Conservation (phyloP, 2,113 vertebrate species). For the Zapornia atra region DNA sequence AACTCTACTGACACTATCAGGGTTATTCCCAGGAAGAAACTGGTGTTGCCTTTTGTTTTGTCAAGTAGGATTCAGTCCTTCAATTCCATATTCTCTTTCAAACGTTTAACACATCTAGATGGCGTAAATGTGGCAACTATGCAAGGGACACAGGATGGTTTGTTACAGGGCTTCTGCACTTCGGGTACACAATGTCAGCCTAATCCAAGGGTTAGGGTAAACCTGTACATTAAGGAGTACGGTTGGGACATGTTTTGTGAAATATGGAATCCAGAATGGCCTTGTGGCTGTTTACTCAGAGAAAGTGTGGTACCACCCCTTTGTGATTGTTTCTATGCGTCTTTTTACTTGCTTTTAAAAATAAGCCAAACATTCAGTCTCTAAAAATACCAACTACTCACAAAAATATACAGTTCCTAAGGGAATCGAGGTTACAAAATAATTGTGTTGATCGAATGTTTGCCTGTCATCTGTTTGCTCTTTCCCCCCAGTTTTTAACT, state of each 20-base stretch:
- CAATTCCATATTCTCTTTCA: background rate
- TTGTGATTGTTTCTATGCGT: background rate
- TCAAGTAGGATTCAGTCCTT: background rate
- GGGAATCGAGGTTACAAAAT: background rate
- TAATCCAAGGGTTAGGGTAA: background rate
- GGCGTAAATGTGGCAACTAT: background rate
- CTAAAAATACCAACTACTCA: background rate
- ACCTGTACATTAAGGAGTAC: background rate
- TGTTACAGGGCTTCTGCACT: background rate
- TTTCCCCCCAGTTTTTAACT: background rate
- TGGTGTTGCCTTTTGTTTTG: background rate
- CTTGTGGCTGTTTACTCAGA: background rate
- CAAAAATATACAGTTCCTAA: background rate
- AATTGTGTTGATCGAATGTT: background rate
- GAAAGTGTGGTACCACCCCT: background rate
- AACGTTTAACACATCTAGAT: background rate
- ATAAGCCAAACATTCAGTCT: background rate
- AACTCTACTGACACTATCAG: background rate
- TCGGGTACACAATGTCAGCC: background rate
- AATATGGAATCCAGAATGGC: background rate
- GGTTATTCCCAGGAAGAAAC: background rate
- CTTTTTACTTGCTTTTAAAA: background rate
- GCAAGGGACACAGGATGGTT: background rate
- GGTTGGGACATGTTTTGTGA: background rate
- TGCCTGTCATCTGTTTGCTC: conserved; percentile 13